A percentile compares a stretch with the other conserved stretches of the same genome.
Evolutionary conservation across 1,140 invertebrate genomes (phyloP).

Genomic region (Drosophila punjabiensis): DNA sequence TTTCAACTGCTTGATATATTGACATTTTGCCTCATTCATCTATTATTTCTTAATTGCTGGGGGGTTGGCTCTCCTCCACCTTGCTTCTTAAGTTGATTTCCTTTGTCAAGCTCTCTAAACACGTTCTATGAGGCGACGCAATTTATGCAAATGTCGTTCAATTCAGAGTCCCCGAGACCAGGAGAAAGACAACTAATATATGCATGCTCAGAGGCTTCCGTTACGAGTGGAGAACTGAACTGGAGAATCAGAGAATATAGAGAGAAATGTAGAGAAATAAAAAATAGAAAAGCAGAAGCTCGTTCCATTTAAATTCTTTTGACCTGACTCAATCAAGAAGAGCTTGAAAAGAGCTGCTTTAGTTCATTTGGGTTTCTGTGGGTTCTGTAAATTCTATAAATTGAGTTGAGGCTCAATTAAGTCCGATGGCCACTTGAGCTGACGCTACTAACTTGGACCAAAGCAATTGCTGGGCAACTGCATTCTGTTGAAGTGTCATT

Average conservation of each 20-base stretch:
- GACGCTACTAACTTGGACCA: slow-evolving; percentile 4
- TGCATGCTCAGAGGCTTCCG: slow-evolving; percentile 73
- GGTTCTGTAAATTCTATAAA: slow-evolving; percentile 49
- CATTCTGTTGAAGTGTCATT: slow-evolving; percentile 33
- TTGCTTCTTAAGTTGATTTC: slow-evolving; percentile 27
- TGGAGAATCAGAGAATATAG: slow-evolving; percentile 17
- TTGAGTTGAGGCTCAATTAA: slow-evolving; percentile 70
- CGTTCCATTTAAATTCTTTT: slow-evolving; percentile 79
- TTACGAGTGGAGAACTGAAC: slow-evolving; percentile 23
- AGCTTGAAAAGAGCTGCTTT: slow-evolving; percentile 63
- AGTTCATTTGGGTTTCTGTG: slow-evolving; percentile 9
- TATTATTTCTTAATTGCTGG: slow-evolving; percentile 50
- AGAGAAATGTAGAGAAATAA: slow-evolving; percentile 5
- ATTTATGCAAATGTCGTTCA: slow-evolving; percentile 74
- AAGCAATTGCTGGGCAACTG: slow-evolving; percentile 21
- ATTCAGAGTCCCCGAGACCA: slow-evolving; percentile 34
- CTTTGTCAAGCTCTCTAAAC: slow-evolving; percentile 47
- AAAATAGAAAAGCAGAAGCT: slow-evolving; percentile 14
- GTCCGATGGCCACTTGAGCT: slow-evolving; percentile 49
- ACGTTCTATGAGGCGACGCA: slow-evolving; percentile 60
- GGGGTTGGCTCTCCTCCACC: slow-evolving; percentile 4
- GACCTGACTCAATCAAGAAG: slow-evolving; percentile 83
- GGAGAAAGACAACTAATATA: slow-evolving; percentile 47
- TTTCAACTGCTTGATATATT: slow-evolving; percentile 25
- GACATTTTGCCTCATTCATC: slow-evolving; percentile 20